phyloP scores from a whole-genome alignment of 2,113 vertebrate species.

The Rana temporaria region DNA sequence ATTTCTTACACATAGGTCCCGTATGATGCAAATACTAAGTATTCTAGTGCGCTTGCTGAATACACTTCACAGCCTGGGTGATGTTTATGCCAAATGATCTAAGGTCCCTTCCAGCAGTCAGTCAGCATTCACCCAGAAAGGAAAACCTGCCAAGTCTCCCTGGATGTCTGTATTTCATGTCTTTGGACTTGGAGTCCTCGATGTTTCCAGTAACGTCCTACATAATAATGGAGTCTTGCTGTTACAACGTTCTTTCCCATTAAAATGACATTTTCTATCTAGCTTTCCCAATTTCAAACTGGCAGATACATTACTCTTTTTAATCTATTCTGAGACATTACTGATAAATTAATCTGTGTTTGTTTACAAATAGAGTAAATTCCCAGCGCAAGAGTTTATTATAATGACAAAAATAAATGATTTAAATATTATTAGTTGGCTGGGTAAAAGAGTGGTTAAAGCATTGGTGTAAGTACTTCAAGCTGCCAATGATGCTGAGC shows the following conservation, averaged over 20 bases:
- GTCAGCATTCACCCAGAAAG: slow-evolving; percentile 3
- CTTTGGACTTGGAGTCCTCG: background rate
- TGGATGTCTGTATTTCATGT: slow-evolving; percentile 4
- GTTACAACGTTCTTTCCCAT: slow-evolving; percentile 6
- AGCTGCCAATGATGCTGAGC: no score
- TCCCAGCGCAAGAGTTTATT: no score
- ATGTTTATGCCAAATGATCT: slow-evolving; percentile 36
- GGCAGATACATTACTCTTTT: no score
- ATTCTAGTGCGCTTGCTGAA: slow-evolving; percentile 11
- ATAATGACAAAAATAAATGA: no score
- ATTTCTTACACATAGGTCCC: no score
- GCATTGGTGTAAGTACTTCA: no score
- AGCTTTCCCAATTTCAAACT: background rate
- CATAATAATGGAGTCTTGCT: slow-evolving; percentile 9
- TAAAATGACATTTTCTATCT: background rate
- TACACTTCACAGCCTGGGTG: slow-evolving; percentile 22
- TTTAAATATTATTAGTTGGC: no score
- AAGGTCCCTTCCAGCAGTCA: slow-evolving; percentile 28
- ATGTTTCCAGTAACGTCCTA: background rate
- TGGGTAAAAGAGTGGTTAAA: no score
- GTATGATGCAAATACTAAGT: background rate
- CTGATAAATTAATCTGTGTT: no score
- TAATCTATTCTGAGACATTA: background rate
- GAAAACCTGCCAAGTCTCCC: slow-evolving; percentile 11
- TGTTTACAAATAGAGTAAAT: no score